Conservation (phyloP, 2,888 invertebrate species). For the Odontocerum albicorne region DNA sequence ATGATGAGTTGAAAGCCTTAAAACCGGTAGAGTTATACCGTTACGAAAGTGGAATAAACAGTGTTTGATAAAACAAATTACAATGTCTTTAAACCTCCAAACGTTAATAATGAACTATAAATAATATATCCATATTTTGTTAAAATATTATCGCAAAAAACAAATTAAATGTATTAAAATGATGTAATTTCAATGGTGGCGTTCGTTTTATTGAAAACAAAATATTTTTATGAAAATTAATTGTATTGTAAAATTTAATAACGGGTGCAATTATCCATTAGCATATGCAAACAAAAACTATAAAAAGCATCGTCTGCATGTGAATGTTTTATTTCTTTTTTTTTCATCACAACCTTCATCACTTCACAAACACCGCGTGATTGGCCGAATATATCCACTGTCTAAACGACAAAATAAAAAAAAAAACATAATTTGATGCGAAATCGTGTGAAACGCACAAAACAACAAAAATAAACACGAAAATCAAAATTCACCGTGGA, state of each 20-base stretch:
- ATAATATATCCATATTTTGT: no score
- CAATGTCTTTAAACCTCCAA: no score
- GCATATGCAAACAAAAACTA: constrained; percentile 6
- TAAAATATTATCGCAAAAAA: no score
- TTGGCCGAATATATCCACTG: constrained; percentile 57
- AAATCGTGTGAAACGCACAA: constrained; percentile 17
- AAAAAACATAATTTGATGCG: constrained; percentile 5
- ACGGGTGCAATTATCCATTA: not conserved
- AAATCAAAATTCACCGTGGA: constrained; percentile 1
- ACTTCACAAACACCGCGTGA: constrained; percentile 51
- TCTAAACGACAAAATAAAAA: no score
- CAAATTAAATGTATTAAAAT: no score
- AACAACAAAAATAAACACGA: not conserved
- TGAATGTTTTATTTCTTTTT: constrained; percentile 59
- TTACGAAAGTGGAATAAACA: no score
- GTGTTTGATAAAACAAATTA: no score
- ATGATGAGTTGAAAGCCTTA: no score
- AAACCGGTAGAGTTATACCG: no score
- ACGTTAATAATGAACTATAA: no score
- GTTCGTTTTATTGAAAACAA: no score
- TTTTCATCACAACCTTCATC: constrained; percentile 50
- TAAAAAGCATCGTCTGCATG: constrained; percentile 45
- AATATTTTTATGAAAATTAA: not conserved
- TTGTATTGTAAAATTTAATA: not conserved
- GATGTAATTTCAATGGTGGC: no score